A percentile compares a stretch with the other conserved stretches of the same genome.
Evolutionary conservation across 2,888 invertebrate species (phyloP).

Genomic region (Monopis laevigella): DNA sequence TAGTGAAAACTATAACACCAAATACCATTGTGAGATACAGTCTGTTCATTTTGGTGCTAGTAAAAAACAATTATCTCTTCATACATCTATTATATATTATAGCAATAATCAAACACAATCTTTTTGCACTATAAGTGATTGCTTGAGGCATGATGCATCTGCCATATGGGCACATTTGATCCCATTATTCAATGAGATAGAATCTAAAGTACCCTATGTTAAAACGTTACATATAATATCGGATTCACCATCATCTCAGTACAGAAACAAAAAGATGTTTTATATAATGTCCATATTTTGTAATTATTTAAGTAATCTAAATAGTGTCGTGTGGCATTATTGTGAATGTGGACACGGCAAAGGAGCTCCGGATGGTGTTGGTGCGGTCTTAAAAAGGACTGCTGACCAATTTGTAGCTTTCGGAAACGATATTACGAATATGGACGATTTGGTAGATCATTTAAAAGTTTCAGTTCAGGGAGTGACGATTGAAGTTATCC

Average conservation of each 20-base stretch:
- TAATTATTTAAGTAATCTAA: conserved; percentile 14
- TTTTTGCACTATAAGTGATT: conserved; percentile 17
- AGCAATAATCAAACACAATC: too few species aligned
- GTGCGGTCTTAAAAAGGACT: conserved; percentile 29
- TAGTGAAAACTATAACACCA: conserved; percentile 16
- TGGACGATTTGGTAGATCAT: not conserved
- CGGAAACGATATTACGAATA: conserved; percentile 19
- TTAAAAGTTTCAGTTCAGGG: not conserved
- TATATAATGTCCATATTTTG: conserved; percentile 1
- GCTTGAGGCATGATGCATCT: conserved; percentile 18
- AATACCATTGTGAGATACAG: conserved; percentile 16
- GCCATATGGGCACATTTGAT: conserved; percentile 18
- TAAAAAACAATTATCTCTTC: conserved; percentile 15
- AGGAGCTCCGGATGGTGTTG: conserved; percentile 32
- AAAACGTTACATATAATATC: conserved; percentile 17
- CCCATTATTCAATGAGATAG: not conserved
- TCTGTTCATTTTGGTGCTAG: conserved; percentile 16
- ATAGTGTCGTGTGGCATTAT: conserved; percentile 18
- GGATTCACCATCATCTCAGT: conserved; percentile 19
- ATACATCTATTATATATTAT: conserved; percentile 18
- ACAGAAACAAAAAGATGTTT: conserved; percentile 20
- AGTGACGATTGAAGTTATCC: conserved; percentile 10
- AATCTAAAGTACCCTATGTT: not conserved
- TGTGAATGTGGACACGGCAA: conserved; percentile 31
- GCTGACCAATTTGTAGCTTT: conserved; percentile 24